Evolutionary conservation across 2,888 invertebrate species (phyloP), one percentile per base, ranked within the genome.

Genomic region (Aphelenchoides bicaudatus): DNA sequence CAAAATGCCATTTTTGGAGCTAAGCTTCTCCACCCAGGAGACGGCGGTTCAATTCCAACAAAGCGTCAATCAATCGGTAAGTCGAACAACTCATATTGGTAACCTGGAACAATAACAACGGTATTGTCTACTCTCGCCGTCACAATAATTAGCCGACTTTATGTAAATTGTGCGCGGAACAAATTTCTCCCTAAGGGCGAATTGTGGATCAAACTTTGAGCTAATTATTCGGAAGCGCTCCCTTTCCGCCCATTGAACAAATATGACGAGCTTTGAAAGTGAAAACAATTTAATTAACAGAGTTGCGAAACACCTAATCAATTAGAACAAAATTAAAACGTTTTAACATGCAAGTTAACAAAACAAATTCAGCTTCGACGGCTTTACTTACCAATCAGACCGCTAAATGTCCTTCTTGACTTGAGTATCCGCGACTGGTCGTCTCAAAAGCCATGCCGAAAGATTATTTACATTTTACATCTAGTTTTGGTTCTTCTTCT

Each of bases 1-100:
- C 43, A 21, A 43, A 28, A 62, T 62, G 62, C 62, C 62, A 34
- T 62, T 62, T 27, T 21, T 62, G 63, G 31, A 66, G 43, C 60
- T 62, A 19, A 66, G 66, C 19, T 62, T 66, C 30, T 61, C 62
- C 21, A 62, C 62, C n/a, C 50, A 65, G 34, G 66, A 62, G 28
- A 28, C 65, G 1, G 47, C 56, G 8, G 13, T 63, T 2, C 23
- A 27, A 28, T 37, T 59, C 37, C 59, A 59, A 23, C 63, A 63
- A 16, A 59, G 39, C 29, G 19, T 59, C 28, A 38, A 29, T 48
- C 23, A 62, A 51, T 30, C 28, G 25, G 59, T 59, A 63, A 61
- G 60, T 59, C n/a, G n/a, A n/a, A n/a, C n/a, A n/a, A n/a, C n/a
- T n/a, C n/a, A n/a, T n/a, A n/a, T n/a, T n/a, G n/a, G n/a, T n/a